Base-by-base conservation (phyloP, 2,113 vertebrate genomes). In the Chunga burmeisteri region DNA sequence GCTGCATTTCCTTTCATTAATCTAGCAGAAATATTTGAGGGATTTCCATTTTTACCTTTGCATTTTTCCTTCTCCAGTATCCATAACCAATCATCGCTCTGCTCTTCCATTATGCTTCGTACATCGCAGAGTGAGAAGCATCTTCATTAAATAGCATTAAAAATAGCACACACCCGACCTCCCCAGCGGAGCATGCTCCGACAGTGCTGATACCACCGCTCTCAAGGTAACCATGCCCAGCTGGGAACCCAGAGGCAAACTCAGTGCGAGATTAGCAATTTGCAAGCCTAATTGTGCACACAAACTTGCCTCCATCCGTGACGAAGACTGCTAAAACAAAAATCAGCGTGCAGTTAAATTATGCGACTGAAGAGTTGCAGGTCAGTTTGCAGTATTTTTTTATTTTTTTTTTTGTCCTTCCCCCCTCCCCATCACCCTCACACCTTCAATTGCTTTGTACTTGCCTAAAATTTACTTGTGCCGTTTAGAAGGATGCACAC, bases 61-160 rank as follows among this genome's bases (percentile, higher is more conserved):
- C 94, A 94, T 94, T 96, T 88, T 95, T 92, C 89, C 93, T 95
- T 94, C 94, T 96, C 84, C 97, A 96, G 95, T 85, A 97, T 97
- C 95, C 97, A 98, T 88, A 98, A 97, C 96, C 97, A 97, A 79
- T 91, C 96, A 97, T 83, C 36, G 55, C 81, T 98, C 96, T 98
- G 94, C 95, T 96, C 97, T 98, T 97, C 96, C 97, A 97, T 97
- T 95, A 96, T 96, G 97, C 94, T 97, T 90, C 95, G 25, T 70
- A 97, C 82, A 97, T 94, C 78, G 97, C 96, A 96, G 97, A 98
- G 89, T 80, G 96, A 98, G 96, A 97, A 88, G 90, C 95, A 97
- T 97, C 97, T 98, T 98, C 98, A 96, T 97, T 98, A 98, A 98
- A 97, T 91, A 97, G 96, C 90, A 98, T 98, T 98, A 98, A 98